Evolutionary conservation across 2,888 invertebrate genomes (phyloP), one percentile per base, ranked within the genome.

Genomic region (Rhorus exstirpatorius): DNA sequence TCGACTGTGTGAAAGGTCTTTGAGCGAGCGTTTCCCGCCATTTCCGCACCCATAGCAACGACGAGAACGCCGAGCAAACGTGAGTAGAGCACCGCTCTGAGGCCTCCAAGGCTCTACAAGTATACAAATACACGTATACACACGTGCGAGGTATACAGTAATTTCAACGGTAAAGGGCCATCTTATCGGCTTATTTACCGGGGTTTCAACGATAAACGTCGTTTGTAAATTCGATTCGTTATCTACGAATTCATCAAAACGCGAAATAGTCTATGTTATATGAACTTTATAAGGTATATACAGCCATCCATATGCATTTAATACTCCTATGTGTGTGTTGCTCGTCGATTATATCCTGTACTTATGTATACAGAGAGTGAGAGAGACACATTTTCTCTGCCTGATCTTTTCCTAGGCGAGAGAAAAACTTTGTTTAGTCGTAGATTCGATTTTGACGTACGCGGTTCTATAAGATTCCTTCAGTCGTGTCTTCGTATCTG

Each of bases 1-100:
- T 86, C 91, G 91, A 88, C 88, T 49, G 85, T 7, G 46, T 44
- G 14, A 51, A 35, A 55, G 51, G 24, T 21, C 63, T 71, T 44
- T 6, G 31, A 3, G 2, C 53, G 77, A 61, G 63, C 38, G 60
- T 26, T 86, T 85, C 81, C 83, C 82, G 81, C 81, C 79, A 77
- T 79, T 79, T 84, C 68, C 76, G 77, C 77, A 61, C 24, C 68
- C 83, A 79, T 83, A 75, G 83, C 81, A 85, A 79, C 83, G 77
- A 72, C 65, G 21, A 19, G 55, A 72, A 81, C 74, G 83, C 58
- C 71, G 60, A 14, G 60, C 76, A 24, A 72, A n/a, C 67, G 46
- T 26, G 41, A 51, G 26, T 58, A 24, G 19, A 68, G 24, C 12
- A 51, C 49, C 49, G 63, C 17, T 24, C 55, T 24, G 55, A 41